Evolutionary conservation across 64 coral and sea anemone genomes (phyloP).

Genomic region (Pachyseris speciosa): DNA sequence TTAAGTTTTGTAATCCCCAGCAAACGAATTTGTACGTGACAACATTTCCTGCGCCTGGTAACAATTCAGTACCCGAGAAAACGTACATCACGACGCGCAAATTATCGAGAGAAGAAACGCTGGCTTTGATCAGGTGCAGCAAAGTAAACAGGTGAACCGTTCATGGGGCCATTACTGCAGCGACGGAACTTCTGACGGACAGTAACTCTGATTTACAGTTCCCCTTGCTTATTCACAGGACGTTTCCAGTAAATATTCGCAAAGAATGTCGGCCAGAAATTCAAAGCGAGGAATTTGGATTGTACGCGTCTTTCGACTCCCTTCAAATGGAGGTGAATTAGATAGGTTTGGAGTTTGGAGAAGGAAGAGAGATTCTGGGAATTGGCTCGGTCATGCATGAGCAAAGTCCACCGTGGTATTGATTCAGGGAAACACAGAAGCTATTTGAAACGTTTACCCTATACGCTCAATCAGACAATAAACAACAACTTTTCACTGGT

Average conservation of each 20-base stretch:
- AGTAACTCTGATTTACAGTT: not conserved
- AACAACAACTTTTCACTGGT: too few relatives aligned
- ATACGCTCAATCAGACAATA: too few relatives aligned
- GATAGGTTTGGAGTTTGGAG: not conserved
- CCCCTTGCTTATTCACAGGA: not conserved
- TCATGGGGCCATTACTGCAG: slow-evolving; percentile 56
- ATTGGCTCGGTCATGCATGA: slow-evolving; percentile 50
- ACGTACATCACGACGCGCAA: not conserved
- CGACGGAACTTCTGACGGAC: slow-evolving; percentile 11
- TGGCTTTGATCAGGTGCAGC: not conserved
- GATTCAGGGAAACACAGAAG: not conserved
- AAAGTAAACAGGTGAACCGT: slow-evolving; percentile 45
- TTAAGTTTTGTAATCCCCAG: not conserved
- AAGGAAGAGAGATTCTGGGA: slow-evolving; percentile 54
- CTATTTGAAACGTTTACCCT: not conserved
- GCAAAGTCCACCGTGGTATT: not conserved
- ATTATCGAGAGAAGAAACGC: slow-evolving; percentile 18
- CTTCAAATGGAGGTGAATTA: slow-evolving; percentile 17
- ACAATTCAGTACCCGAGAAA: not conserved
- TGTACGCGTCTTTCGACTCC: slow-evolving; percentile 16
- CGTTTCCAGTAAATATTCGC: slow-evolving; percentile 36
- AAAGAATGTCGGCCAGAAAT: slow-evolving; percentile 34
- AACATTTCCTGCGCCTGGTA: not conserved
- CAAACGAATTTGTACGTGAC: slow-evolving; percentile 36
- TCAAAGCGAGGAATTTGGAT: slow-evolving; percentile 61